Percentiles rank a stretch among this genome's conserved stretches.
Evolutionary conservation across 2,888 invertebrate species (phyloP).

Genomic region (Amblyjoppa proteus): DNA sequence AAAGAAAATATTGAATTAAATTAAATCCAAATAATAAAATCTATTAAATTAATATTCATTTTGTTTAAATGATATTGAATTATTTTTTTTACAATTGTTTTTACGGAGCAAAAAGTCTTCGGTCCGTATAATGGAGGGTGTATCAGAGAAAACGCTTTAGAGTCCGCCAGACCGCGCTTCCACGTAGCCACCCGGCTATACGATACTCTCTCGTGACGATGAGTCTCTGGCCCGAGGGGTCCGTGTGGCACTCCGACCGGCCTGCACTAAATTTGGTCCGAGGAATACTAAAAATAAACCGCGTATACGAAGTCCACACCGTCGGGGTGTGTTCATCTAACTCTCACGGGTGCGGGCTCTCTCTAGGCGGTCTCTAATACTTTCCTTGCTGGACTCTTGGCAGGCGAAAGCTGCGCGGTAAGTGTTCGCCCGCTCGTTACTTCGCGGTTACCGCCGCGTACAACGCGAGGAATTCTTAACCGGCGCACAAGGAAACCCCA

Average conservation of each 20-base stretch:
- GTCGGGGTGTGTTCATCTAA: slow-evolving; percentile 56
- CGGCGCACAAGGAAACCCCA: slow-evolving; percentile 46
- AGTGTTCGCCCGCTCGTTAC: slow-evolving; percentile 72
- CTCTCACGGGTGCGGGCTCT: slow-evolving; percentile 59
- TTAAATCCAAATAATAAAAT: no score
- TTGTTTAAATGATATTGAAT: no score
- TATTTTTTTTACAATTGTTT: background rate
- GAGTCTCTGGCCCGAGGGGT: slow-evolving; percentile 34
- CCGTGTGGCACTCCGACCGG: slow-evolving; percentile 70
- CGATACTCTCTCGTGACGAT: slow-evolving; percentile 78
- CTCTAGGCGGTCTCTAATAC: slow-evolving; percentile 65
- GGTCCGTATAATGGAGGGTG: background rate
- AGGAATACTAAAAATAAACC: slow-evolving; percentile 82
- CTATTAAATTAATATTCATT: no score
- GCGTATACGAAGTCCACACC: slow-evolving; percentile 46
- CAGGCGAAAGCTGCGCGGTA: slow-evolving; percentile 74
- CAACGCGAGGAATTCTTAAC: slow-evolving; percentile 41
- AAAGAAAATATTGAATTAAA: no score
- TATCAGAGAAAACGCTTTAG: background rate
- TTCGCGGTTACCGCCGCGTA: slow-evolving; percentile 54
- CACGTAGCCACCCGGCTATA: slow-evolving; percentile 74
- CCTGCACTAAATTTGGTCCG: slow-evolving; percentile 84
- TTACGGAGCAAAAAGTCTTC: background rate
- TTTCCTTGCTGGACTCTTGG: slow-evolving; percentile 74
- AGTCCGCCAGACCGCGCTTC: background rate